A percentile compares a stretch with the other conserved stretches of the same genome.
phyloP scores from a whole-genome alignment of 2,113 vertebrate species.

The Dinomys branickii region DNA sequence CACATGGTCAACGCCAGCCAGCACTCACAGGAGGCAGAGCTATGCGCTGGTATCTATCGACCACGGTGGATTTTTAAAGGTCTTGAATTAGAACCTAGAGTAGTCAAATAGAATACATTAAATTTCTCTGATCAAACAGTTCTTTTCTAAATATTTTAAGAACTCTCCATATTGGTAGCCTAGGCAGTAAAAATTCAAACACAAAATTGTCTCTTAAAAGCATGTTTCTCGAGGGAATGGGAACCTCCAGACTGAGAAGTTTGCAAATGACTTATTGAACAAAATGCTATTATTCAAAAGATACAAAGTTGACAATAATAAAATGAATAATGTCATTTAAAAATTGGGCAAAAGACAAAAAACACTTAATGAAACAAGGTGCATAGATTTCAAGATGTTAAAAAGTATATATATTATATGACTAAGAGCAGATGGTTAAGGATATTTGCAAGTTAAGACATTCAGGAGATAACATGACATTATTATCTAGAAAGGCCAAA shows the following conservation, averaged over 20 bases:
- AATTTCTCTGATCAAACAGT: background rate
- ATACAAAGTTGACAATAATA: background rate
- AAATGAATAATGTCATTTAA: background rate
- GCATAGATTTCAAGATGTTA: background rate
- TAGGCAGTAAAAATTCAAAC: background rate
- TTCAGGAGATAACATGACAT: background rate
- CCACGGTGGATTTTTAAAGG: conserved; percentile 16
- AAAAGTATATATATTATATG: background rate
- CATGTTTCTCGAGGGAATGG: background rate
- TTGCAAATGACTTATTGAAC: background rate
- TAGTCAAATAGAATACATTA: conserved; percentile 22
- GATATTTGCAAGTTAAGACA: background rate
- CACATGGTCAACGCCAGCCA: background rate
- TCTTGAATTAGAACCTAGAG: conserved; percentile 25
- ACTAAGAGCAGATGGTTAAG: background rate
- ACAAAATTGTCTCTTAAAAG: background rate
- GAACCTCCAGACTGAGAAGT: background rate
- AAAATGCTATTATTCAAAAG: background rate
- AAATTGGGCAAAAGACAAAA: background rate
- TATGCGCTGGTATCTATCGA: background rate
- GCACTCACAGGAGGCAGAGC: background rate
- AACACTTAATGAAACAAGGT: background rate
- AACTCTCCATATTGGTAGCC: background rate
- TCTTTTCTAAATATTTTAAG: conserved; percentile 48
- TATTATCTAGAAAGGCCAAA: background rate